These are phyloP conservation scores for Matsumurasca onukii DNA, from an alignment of 1,140 invertebrate genomes.

Conservation along the genomic window DNA sequence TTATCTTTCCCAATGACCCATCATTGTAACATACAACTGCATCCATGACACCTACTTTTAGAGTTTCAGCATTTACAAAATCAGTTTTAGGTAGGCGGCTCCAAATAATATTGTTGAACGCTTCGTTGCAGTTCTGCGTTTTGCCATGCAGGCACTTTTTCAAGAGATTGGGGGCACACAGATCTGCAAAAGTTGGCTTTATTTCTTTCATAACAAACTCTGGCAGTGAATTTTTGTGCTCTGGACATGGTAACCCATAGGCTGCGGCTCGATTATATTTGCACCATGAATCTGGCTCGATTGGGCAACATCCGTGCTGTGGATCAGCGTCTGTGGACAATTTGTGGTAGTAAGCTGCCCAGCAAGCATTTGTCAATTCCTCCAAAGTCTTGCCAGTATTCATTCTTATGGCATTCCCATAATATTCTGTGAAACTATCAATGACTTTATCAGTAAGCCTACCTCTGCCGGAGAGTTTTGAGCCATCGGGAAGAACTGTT, in stretches of 20 bases:
- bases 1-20: slow-evolving; percentile 4
- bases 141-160: slow-evolving; percentile 20
- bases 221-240: not conserved
- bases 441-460: not conserved
- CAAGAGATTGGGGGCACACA: slow-evolving; percentile 3
- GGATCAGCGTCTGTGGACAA: not conserved
- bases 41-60: slow-evolving; percentile 12
- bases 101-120: slow-evolving; percentile 22
- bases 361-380: slow-evolving; percentile 18
- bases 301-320: not conserved
- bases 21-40: slow-evolving; percentile 14
- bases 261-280: not conserved
- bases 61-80: slow-evolving; percentile 6
- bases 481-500: not conserved
- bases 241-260: not conserved
- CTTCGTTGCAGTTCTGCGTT: slow-evolving; percentile 14
- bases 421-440: not conserved
- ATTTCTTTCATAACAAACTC: not conserved
- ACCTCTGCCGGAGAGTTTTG: slow-evolving; percentile 4
- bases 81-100: slow-evolving; percentile 8
- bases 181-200: not conserved
- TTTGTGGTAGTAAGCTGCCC: slow-evolving; percentile 17
- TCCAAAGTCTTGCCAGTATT: slow-evolving; percentile 10
- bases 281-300: slow-evolving; percentile 8
- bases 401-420: not conserved